Base-by-base conservation (phyloP, 1,140 invertebrate genomes). In the Heliothis subflexa region DNA sequence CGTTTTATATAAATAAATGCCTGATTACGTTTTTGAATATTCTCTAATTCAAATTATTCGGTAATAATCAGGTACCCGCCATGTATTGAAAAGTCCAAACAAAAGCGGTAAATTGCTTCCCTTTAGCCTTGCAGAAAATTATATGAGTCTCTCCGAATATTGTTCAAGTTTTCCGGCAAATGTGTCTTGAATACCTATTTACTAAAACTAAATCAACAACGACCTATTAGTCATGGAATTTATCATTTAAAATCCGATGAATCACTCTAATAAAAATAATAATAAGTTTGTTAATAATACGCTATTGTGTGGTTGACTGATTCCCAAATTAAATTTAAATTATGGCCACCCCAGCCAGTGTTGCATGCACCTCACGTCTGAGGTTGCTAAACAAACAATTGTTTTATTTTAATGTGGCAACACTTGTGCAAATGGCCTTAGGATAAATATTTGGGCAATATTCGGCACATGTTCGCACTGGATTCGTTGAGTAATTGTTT, bases 321-420 rank as follows among this genome's bases (percentile, higher is more conserved):
- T 40, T 40, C 33, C 66, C 47, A 68, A 68, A 68, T 68, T 13
- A 68, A 50, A 68, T 13, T 66, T 70, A 70, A 50, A 52, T 7
- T 70, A 25, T 70, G 66, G 49, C 64, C 47, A 49, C 66, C 14
- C 50, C 18, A 52, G 13, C n/a, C 18, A 52, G 18, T 18, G 66
- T 66, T 47, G 47, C 66, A 50, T 70, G 47, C 66, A 70, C n/a
- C 66, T 70, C 66, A 70, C 66, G 66, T 70, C 33, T 66, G 45
- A 10, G 13, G 66, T 70, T 70, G 66, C 66, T 52, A 70, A 70
- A 70, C n/a, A 52, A 28, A 70, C 66, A 70, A 70, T 70, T 70
- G 66, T 66, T 66, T 66, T 66, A 66, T 45, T 64, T 66, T 21
- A 21, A 13, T 70, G 66, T 28, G 66, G 66, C 66, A 70, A 70